phyloP scores from a whole-genome alignment of 2,888 invertebrate genomes.

The Sisyra terminalis region DNA sequence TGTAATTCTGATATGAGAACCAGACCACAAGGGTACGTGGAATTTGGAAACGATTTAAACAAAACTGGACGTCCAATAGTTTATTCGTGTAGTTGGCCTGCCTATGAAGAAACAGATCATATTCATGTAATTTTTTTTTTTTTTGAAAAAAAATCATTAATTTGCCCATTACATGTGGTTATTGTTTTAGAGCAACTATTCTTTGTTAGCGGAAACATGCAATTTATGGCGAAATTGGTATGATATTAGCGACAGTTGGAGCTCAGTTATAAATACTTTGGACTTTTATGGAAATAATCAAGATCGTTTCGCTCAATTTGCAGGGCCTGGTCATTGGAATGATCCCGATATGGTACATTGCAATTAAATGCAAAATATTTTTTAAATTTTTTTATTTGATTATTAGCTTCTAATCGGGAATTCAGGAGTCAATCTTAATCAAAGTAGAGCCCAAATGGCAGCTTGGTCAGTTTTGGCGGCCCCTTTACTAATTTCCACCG shows the following conservation, averaged over 20 bases:
- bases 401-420: constrained; percentile 38
- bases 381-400: too few relatives aligned
- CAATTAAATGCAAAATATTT: too few relatives aligned
- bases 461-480: constrained; percentile 53
- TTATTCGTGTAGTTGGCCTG: constrained; percentile 76
- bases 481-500: constrained; percentile 49
- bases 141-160: too few relatives aligned
- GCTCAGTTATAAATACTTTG: constrained; percentile 31
- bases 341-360: constrained; percentile 53
- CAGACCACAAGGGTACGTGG: too few relatives aligned
- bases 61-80: constrained; percentile 58
- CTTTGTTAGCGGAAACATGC: constrained; percentile 31
- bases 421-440: constrained; percentile 38
- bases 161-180: background rate
- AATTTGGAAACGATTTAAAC: constrained; percentile 52
- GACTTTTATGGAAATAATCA: constrained; percentile 40
- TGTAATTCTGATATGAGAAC: constrained; percentile 36
- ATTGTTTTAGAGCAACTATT: constrained; percentile 31
- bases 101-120: constrained; percentile 45
- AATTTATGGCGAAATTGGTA: constrained; percentile 43
- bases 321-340: constrained; percentile 46
- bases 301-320: constrained; percentile 30
- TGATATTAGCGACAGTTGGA: constrained; percentile 41
- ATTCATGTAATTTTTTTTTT: too few relatives aligned
- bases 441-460: constrained; percentile 50